phyloP scores from a whole-genome alignment of 1,140 invertebrate species.

The Maniola jurtina region DNA sequence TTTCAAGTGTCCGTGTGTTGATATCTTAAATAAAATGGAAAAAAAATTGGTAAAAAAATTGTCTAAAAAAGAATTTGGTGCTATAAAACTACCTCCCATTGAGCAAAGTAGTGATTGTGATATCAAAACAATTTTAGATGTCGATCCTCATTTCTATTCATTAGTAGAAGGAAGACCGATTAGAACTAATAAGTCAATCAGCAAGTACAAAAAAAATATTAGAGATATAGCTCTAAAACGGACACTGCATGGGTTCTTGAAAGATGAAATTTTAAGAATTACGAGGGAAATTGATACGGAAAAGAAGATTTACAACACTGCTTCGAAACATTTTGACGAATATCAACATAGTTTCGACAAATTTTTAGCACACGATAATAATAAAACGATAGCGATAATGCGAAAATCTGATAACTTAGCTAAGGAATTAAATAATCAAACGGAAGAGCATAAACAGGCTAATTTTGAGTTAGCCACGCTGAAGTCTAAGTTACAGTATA shows the following conservation, averaged over 20 bases:
- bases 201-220: conserved; percentile 80
- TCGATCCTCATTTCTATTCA: conserved; percentile 82
- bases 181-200: conserved; percentile 75
- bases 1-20: conserved; percentile 8
- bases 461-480: conserved; percentile 74
- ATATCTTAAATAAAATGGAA: conserved; percentile 30
- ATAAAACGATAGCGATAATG: conserved; percentile 80
- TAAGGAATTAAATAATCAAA: conserved; percentile 73
- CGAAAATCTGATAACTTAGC: conserved; percentile 75
- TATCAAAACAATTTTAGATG: conserved; percentile 76
- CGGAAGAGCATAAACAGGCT: conserved; percentile 75
- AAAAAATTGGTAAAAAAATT: conserved; percentile 41
- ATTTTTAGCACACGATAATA: conserved; percentile 81
- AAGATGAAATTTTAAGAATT: conserved; percentile 81
- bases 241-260: conserved; percentile 79
- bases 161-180: conserved; percentile 79
- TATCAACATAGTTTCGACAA: conserved; percentile 82
- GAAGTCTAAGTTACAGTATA: conserved; percentile 80
- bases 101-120: conserved; percentile 40
- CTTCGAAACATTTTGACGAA: conserved; percentile 78
- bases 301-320: conserved; percentile 75
- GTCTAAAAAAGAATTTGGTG: conserved; percentile 41
- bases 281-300: conserved; percentile 81
- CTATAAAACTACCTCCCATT: conserved; percentile 58
- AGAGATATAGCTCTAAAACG: conserved; percentile 78